A percentile compares a stretch with the other conserved stretches of the same genome.
These are phyloP conservation scores for Phoxinus phoxinus DNA, from an alignment of 2,113 vertebrate species.

Conservation along the genomic window DNA sequence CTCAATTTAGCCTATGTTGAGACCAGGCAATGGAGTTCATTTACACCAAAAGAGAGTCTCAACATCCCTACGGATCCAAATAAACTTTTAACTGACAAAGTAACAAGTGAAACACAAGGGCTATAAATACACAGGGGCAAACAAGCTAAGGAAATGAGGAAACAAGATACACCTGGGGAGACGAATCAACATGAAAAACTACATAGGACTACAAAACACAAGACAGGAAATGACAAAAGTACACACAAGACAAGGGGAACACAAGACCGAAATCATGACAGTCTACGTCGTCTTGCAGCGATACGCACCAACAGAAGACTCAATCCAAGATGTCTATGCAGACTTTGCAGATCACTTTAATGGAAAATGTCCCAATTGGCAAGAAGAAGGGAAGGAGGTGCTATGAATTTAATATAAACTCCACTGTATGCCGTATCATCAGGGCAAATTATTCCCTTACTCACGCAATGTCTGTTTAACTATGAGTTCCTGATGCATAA, in stretches of 20 bases:
- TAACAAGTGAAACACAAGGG: too few relatives aligned
- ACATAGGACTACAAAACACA: too few relatives aligned
- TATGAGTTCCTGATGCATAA: conserved; percentile 78
- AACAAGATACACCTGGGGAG: too few relatives aligned
- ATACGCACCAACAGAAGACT: conserved; percentile 67
- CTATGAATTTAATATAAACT: conserved; percentile 74
- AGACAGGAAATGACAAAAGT: too few relatives aligned
- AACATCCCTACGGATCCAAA: conserved; percentile 60
- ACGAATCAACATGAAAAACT: too few relatives aligned
- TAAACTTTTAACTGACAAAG: too few relatives aligned
- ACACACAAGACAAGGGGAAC: too few relatives aligned
- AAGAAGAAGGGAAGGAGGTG: conserved; percentile 52
- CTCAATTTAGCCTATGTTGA: conserved; percentile 67
- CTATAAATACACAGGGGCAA: too few relatives aligned
- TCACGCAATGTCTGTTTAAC: conserved; percentile 74
- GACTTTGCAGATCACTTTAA: conserved; percentile 70
- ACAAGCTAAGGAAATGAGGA: too few relatives aligned
- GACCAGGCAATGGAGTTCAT: conserved; percentile 70
- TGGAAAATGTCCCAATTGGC: conserved; percentile 8
- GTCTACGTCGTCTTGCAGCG: conserved; percentile 58
- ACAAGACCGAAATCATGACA: too few relatives aligned
- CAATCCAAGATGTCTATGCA: conserved; percentile 61
- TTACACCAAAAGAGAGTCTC: conserved; percentile 54
- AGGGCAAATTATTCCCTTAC: conserved; percentile 66
- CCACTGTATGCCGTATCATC: conserved; percentile 73